Conservation (phyloP, 2,888 invertebrate genomes). For the Diogma glabrata region DNA sequence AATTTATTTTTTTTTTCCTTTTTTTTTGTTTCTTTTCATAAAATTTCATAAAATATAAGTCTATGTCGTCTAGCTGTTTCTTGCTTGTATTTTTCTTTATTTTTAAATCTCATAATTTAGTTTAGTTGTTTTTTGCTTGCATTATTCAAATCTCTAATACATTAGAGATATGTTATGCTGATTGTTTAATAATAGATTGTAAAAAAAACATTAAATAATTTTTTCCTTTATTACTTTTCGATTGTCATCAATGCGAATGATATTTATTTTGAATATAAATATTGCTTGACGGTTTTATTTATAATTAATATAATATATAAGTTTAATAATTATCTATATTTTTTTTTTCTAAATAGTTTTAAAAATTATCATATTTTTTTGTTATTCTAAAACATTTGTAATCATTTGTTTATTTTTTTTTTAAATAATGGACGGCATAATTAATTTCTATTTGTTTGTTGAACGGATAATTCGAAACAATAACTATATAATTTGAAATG, state of each 20-base stretch:
- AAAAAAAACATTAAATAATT: neutral
- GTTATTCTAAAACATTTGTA: neutral
- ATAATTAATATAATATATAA: no score
- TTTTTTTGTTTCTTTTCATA: no score
- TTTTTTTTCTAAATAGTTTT: slow-evolving; percentile 1
- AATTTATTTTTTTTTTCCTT: no score
- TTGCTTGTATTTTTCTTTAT: no score
- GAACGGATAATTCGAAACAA: no score
- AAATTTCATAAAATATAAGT: no score
- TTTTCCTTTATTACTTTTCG: slow-evolving; percentile 4
- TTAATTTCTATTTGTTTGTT: slow-evolving; percentile 6
- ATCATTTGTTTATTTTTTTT: neutral
- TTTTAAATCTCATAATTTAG: no score
- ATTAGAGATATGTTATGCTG: slow-evolving; percentile 5
- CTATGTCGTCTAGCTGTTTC: no score
- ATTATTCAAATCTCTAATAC: slow-evolving; percentile 8
- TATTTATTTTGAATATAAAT: slow-evolving; percentile 13
- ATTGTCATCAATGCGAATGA: slow-evolving; percentile 13
- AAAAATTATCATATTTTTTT: neutral
- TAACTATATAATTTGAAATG: no score
- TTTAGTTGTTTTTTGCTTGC: no score
- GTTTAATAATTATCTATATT: no score
- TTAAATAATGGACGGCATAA: slow-evolving; percentile 8
- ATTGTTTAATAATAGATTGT: neutral
- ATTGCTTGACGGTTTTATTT: slow-evolving; percentile 12